Evolutionary conservation across 2,797 vertebrate genomes (phyloP).

Genomic region (Acestrorhynchus altus): DNA sequence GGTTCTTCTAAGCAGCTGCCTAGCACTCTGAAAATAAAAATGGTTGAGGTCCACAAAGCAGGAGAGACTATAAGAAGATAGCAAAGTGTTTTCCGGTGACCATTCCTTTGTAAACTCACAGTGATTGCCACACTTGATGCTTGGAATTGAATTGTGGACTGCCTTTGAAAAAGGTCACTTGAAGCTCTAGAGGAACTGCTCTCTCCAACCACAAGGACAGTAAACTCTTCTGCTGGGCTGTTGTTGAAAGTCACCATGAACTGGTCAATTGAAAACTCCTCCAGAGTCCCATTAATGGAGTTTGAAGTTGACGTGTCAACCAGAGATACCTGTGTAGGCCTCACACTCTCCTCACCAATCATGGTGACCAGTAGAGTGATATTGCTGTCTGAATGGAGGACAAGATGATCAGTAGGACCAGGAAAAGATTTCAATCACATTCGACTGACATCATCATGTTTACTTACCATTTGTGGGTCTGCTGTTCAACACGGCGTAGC

Average conservation of each 20-base stretch:
- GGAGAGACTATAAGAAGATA: too few relatives aligned
- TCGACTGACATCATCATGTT: not conserved
- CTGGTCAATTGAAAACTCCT: conserved; percentile 45
- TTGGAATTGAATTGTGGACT: conserved; percentile 66
- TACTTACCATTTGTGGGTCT: conserved; percentile 48
- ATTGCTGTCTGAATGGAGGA: conserved; percentile 63
- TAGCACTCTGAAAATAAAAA: too few relatives aligned
- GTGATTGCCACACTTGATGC: conserved; percentile 67
- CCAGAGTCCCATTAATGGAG: conserved; percentile 63
- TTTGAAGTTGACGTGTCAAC: conserved; percentile 58
- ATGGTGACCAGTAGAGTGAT: conserved; percentile 66
- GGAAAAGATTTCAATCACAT: not conserved
- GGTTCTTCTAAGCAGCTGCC: too few relatives aligned
- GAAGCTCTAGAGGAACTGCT: conserved; percentile 50
- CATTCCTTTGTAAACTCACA: conserved; percentile 58
- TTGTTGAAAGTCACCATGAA: conserved; percentile 66
- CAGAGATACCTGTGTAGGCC: conserved; percentile 63
- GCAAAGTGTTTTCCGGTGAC: too few relatives aligned
- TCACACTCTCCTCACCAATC: conserved; percentile 64
- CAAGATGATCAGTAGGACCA: not conserved
- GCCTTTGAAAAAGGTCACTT: conserved; percentile 66
- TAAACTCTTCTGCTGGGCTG: conserved; percentile 65
- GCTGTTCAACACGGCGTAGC: conserved; percentile 33
- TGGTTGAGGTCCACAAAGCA: too few relatives aligned
- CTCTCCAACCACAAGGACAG: conserved; percentile 64